phyloP scores from a whole-genome alignment of 2,113 vertebrate species.

The Baryphthengus martii region DNA sequence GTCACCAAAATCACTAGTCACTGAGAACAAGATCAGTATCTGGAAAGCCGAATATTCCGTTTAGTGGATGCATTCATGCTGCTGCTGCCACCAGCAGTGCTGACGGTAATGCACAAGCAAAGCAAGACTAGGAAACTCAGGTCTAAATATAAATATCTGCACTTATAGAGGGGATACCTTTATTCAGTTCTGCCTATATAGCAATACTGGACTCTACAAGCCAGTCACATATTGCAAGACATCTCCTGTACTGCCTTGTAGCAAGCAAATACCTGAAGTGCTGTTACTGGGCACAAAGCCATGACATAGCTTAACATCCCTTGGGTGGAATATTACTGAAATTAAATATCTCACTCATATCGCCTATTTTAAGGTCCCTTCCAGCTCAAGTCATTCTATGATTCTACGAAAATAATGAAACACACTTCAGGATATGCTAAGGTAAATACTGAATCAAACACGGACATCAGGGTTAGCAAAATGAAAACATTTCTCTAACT shows the following conservation, averaged over 20 bases:
- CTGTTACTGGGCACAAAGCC: background rate
- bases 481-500: background rate
- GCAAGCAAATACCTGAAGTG: background rate
- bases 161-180: background rate
- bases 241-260: background rate
- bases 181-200: background rate
- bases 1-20: background rate
- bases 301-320: background rate
- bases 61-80: background rate
- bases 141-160: background rate
- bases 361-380: too few species aligned
- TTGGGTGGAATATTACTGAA: background rate
- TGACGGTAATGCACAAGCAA: background rate
- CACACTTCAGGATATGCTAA: background rate
- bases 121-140: background rate
- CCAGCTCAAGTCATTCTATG: too few species aligned
- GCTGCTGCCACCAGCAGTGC: background rate
- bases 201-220: background rate
- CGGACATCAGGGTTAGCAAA: background rate
- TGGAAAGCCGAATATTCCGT: background rate
- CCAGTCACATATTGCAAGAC: background rate
- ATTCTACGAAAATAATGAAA: slow-evolving; percentile 17
- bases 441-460: background rate
- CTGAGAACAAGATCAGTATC: fast-evolving
- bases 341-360: background rate